phyloP scores from a whole-genome alignment of 2,888 invertebrate species.

The Deroplatys truncata region DNA sequence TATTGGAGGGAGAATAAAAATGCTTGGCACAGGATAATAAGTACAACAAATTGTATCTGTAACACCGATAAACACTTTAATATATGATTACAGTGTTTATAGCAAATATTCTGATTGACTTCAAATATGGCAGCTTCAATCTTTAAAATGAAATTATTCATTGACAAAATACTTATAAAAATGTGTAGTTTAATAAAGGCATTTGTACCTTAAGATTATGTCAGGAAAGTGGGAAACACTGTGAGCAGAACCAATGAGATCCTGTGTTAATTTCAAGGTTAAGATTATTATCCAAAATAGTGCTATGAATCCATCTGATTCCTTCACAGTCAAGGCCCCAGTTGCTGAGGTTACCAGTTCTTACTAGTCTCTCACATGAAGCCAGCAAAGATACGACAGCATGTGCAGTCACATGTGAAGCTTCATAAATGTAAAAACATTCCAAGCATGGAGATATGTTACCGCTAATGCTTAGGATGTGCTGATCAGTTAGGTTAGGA shows the following conservation, averaged over 20 bases:
- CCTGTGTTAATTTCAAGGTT: constrained; percentile 44
- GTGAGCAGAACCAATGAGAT: constrained; percentile 44
- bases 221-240: constrained; percentile 21
- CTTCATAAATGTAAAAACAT: constrained; percentile 46
- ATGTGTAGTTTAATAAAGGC: background rate
- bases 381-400: constrained; percentile 41
- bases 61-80: background rate
- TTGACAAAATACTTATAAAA: background rate
- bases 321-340: constrained; percentile 44
- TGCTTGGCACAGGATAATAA: background rate
- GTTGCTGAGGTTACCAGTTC: constrained; percentile 45
- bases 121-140: background rate
- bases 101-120: background rate
- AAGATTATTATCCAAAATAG: constrained; percentile 40
- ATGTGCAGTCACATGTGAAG: constrained; percentile 40
- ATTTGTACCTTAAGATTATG: background rate
- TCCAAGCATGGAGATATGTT: constrained; percentile 29
- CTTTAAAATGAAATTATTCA: background rate
- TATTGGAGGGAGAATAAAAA: background rate
- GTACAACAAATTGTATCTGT: background rate
- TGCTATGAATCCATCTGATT: constrained; percentile 39
- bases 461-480: constrained; percentile 35
- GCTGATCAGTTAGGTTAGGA: constrained; percentile 42
- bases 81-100: background rate
- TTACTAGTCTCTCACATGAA: constrained; percentile 40